Conservation (phyloP, 1,140 invertebrate genomes). For the Papilio machaon region DNA sequence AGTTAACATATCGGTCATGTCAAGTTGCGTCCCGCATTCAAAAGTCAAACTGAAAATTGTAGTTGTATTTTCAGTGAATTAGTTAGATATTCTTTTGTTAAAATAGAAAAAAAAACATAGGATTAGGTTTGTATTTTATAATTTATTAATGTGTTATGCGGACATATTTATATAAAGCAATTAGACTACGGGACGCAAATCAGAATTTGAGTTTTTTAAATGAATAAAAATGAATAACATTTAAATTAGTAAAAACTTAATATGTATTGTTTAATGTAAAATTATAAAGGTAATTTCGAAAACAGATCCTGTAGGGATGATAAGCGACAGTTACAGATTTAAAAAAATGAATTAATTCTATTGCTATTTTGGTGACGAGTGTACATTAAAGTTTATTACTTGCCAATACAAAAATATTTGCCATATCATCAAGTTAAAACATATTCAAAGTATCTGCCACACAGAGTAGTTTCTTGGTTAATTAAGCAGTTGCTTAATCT, state of each 20-base stretch:
- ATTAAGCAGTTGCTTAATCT: too few species aligned
- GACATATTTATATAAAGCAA: background rate
- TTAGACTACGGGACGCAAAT: background rate
- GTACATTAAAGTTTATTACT: background rate
- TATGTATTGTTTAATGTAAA: too few species aligned
- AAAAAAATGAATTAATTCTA: background rate
- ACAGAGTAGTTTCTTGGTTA: too few species aligned
- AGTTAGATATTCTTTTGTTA: background rate
- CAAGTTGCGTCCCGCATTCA: background rate
- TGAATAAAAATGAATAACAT: too few species aligned
- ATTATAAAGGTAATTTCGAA: too few species aligned
- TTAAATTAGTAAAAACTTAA: too few species aligned
- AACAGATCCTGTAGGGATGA: too few species aligned
- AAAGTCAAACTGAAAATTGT: background rate
- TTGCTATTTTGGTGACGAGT: background rate
- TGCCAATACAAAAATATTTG: background rate
- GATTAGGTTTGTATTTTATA: background rate
- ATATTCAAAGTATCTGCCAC: too few species aligned
- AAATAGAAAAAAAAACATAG: background rate
- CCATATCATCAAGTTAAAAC: background rate
- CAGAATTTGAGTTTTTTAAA: too few species aligned
- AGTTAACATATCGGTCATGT: background rate
- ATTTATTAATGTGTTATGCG: background rate
- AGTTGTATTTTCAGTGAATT: background rate
- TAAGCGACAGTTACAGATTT: too few species aligned